phyloP scores from a whole-genome alignment of 2,888 invertebrate species.

The Hedya salicella region DNA sequence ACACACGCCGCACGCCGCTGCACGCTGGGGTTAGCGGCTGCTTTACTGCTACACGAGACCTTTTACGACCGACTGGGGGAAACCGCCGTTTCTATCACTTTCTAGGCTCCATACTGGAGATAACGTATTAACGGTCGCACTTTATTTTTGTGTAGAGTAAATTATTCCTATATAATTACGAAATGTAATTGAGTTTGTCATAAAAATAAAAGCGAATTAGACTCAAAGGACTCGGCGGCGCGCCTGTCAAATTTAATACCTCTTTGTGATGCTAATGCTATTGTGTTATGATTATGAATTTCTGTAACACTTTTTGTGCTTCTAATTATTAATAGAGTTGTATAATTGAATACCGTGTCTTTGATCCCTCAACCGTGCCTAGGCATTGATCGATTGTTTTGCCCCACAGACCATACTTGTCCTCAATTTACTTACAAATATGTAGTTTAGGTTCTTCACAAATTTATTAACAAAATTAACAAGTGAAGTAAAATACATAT shows the following conservation, averaged over 20 bases:
- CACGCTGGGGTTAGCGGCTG: conserved; percentile 58
- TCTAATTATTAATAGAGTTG: conserved; percentile 22
- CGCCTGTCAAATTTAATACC: conserved; percentile 56
- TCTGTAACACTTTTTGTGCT: conserved; percentile 64
- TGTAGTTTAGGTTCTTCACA: too few relatives aligned
- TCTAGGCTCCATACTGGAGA: conserved; percentile 15
- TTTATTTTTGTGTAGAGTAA: background rate
- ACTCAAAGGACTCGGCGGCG: background rate
- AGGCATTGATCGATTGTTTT: too few relatives aligned
- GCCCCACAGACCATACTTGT: too few relatives aligned
- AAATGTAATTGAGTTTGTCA: conserved; percentile 6
- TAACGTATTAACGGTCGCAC: background rate
- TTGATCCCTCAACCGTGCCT: background rate
- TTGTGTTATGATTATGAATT: conserved; percentile 63
- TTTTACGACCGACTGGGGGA: conserved; percentile 45
- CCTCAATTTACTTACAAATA: too few relatives aligned
- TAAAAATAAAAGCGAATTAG: background rate
- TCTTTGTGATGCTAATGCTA: conserved; percentile 67
- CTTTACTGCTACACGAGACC: conserved; percentile 44
- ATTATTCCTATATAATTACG: background rate
- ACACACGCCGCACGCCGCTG: conserved; percentile 63
- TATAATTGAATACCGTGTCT: background rate
- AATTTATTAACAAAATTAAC: too few relatives aligned
- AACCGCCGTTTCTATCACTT: conserved; percentile 24
- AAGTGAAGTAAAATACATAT: too few relatives aligned